Base-by-base conservation (phyloP, 1,140 invertebrate genomes). In the Geopemphigus sp. region DNA sequence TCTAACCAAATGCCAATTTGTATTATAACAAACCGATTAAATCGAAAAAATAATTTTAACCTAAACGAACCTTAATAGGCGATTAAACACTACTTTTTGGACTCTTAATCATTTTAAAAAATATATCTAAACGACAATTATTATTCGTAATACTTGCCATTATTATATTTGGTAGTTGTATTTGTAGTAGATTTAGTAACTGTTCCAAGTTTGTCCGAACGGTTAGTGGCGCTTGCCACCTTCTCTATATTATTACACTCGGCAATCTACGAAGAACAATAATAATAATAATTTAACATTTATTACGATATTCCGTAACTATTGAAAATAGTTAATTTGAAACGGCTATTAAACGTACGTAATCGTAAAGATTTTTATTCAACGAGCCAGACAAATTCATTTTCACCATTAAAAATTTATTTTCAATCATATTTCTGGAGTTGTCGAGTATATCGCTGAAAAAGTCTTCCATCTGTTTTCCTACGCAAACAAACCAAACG, bases 371-470 rank as follows among this genome's bases (percentile, higher is more conserved):
- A 26, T 78, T 78, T n/a, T 1, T 19, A 8, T 78, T 1, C 5
- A 78, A 29, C 19, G 15, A 47, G 15, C 11, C 57, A 22, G 29
- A 19, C 22, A 78, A 78, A 78, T 78, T 78, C 39, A 78, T 78
- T 63, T 78, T 59, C 10, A 50, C 24, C 56, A 78, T 61, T 78
- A 78, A 47, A 63, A 78, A 78, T 47, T 57, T 11, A 78, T 24
- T 78, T 78, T 78, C 74, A 1, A 78, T 50, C n/a, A n/a, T 8
- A 59, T 78, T 78, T 50, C 39, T 50, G 26, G 11, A 61, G 15
- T 50, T 26, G 1, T 78, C 74, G 50, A 47, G 26, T n/a, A n/a
- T 12, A 5, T 78, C 32, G 26, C 14, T 17, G 45, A 61, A 61
- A 26, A 12, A 26, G 26, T 29, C 29, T 61, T 78, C 57, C 19